Evolutionary conservation across 2,888 invertebrate species (phyloP).

Genomic region (Cheilosia impressa): DNA sequence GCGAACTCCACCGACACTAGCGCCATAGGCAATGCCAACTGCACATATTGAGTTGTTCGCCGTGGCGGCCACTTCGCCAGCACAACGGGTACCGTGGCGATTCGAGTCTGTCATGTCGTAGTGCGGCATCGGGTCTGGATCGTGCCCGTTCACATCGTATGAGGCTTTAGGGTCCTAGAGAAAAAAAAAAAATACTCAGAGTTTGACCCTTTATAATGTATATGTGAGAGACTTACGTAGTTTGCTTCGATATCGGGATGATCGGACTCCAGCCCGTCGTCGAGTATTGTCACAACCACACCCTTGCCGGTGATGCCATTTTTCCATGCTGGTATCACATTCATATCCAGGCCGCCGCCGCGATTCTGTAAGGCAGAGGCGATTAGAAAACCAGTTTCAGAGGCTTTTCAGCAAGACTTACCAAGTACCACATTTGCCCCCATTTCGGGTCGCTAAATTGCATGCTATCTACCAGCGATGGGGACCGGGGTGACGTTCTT

Average conservation of each 20-base stretch:
- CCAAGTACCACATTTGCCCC: conserved; percentile 98
- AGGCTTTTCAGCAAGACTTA: conserved; percentile 85
- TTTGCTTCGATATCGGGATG: conserved; percentile 96
- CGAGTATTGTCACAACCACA: conserved; percentile 97
- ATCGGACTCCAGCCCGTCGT: conserved; percentile 97
- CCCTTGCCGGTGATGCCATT: conserved; percentile 97
- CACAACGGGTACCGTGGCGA: conserved; percentile 96
- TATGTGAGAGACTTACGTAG: conserved; percentile 90
- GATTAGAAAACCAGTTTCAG: neutral
- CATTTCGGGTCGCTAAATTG: conserved; percentile 94
- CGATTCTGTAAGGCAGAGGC: conserved; percentile 87
- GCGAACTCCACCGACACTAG: conserved; percentile 97
- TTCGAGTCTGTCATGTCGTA: conserved; percentile 99
- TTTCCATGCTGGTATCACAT: conserved; percentile 97
- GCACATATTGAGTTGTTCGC: conserved; percentile 98
- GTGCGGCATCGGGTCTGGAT: conserved; percentile 97
- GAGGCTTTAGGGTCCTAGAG: conserved; percentile 96
- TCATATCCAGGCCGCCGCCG: conserved; percentile 97
- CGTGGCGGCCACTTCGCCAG: conserved; percentile 98
- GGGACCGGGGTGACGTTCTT: conserved; percentile 78
- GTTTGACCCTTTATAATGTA: neutral
- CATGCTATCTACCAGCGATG: conserved; percentile 80
- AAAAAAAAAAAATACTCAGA: neutral
- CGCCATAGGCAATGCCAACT: conserved; percentile 97
- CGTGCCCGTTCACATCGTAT: conserved; percentile 98